Percentiles rank a stretch among this genome's conserved stretches.
These are phyloP conservation scores for Trinorchestia longiramus DNA, from an alignment of 1,140 invertebrate genomes.

Conservation along the genomic window DNA sequence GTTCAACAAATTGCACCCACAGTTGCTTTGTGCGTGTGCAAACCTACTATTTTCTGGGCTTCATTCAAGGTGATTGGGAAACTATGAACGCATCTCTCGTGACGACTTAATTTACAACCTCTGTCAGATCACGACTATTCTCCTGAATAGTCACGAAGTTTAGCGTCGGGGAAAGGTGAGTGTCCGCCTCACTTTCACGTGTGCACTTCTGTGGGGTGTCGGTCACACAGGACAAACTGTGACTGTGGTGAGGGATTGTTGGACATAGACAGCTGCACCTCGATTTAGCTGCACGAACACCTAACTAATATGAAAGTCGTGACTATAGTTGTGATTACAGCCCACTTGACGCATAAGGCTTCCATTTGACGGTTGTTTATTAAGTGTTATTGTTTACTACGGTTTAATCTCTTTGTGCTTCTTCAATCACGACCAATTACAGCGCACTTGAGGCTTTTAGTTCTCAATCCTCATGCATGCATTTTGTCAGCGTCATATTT, in stretches of 20 bases:
- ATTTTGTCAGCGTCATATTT: neutral
- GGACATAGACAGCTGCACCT: neutral
- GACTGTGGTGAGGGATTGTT: neutral
- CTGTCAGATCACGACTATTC: neutral
- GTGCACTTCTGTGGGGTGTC: neutral
- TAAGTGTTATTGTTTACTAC: neutral
- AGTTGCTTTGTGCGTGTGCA: neutral
- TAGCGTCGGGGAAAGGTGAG: slow-evolving; percentile 5
- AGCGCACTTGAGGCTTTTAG: neutral
- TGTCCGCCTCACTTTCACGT: slow-evolving; percentile 23
- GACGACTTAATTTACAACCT: neutral
- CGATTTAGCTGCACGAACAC: slow-evolving; percentile 26
- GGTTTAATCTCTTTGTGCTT: neutral
- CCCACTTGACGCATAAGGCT: neutral
- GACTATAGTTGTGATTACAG: neutral
- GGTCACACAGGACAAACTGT: neutral
- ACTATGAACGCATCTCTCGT: neutral
- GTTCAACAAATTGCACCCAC: neutral
- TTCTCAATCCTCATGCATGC: neutral
- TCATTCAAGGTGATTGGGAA: neutral
- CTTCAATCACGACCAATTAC: neutral
- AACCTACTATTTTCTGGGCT: neutral
- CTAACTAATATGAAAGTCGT: neutral
- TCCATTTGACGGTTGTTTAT: neutral
- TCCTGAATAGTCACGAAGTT: neutral